Evolutionary conservation across 2,113 vertebrate species (phyloP), one percentile per base, ranked within the genome.

Genomic region (Garra rufa): DNA sequence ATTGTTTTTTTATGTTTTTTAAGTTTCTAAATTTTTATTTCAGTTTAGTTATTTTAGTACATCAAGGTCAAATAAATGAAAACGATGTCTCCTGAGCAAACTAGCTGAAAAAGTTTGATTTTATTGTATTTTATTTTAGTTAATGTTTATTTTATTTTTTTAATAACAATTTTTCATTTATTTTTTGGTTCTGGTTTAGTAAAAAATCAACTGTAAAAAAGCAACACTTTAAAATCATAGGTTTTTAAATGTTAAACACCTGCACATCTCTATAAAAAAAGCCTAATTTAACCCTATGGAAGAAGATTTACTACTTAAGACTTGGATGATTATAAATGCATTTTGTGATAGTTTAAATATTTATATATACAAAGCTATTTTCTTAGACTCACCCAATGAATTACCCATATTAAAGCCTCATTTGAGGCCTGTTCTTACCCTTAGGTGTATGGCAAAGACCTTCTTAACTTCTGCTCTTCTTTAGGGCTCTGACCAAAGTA

Each of bases 371-470:
- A 38, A 21, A 5, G 8, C 19, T 34, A 67, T 19, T 34, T 34
- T 75, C 24, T 30, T 26, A 6, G 11, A 30, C n/a, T 57, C 30
- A 4, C 50, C 55, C 6, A 43, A n/a, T 41, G 28, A 76, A 41
- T 24, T 17, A 14, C 30, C 30, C 24, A 30, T 15, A 52, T 70
- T 52, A 70, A 70, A 70, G 41, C 17, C 17, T 30, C 1, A 9
- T 14, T 26, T 3, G 28, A 30, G 69, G 52, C n/a, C 57, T 5
- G 19, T 26, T 26, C 83, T 87, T 85, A 89, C 85, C 88, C 85
- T 85, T 21, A 17, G 21, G 13, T 17, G 15, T 21, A 5, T 4
- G 17, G 21, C 41, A 2, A 48, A 34, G 67, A 52, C 3, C 26
- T 26, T 24, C 11, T 46, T 55, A 34, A n/a, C 73, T 73, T 48